These are phyloP conservation scores for Dolichopus griseipennis DNA, from an alignment of 2,888 invertebrate genomes.

Conservation along the genomic window DNA sequence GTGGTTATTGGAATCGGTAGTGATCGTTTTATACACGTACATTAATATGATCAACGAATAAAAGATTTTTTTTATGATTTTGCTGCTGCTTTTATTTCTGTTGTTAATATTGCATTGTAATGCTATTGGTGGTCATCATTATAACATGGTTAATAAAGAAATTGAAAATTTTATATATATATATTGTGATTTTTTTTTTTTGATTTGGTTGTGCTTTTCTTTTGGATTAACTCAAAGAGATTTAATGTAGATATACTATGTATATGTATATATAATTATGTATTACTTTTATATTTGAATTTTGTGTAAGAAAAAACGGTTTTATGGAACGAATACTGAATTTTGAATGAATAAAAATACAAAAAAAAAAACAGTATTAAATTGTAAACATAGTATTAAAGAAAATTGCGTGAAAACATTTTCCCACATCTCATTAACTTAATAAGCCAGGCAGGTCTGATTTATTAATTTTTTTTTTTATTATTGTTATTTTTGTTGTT, in stretches of 20 bases:
- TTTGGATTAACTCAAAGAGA: background rate
- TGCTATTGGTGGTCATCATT: background rate
- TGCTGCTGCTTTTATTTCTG: background rate
- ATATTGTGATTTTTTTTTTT: background rate
- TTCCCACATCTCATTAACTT: conserved; percentile 3
- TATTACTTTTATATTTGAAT: background rate
- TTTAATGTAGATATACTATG: background rate
- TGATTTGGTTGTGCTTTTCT: background rate
- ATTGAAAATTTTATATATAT: background rate
- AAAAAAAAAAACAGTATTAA: background rate
- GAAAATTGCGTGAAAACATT: conserved; percentile 6
- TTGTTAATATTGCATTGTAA: background rate
- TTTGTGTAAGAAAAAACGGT: too few relatives aligned
- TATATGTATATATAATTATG: background rate
- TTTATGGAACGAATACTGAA: background rate
- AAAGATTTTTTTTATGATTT: background rate
- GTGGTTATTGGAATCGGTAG: too few relatives aligned
- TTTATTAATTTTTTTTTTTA: background rate
- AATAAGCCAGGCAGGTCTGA: background rate
- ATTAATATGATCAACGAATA: background rate
- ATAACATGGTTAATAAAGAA: background rate
- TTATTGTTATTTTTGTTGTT: background rate
- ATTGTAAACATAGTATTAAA: background rate
- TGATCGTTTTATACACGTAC: too few relatives aligned
- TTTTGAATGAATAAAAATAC: background rate